Conservation (phyloP, 2,797 vertebrate genomes). For the Catharus ustulatus region DNA sequence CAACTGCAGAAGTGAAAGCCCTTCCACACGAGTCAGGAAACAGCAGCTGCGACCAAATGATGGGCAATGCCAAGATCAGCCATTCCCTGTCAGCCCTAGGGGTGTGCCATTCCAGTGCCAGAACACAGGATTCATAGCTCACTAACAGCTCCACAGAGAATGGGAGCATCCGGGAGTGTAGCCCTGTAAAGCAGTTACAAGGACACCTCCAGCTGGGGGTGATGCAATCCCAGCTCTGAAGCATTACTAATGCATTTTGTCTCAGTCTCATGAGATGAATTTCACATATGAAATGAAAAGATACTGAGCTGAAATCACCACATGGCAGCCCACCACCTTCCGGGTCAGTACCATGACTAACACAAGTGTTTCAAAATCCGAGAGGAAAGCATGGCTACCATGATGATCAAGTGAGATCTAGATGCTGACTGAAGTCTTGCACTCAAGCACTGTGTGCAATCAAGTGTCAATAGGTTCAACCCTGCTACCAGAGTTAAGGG, state of each 20-base stretch:
- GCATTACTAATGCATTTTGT: neutral
- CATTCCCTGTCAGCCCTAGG: neutral
- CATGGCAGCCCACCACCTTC: neutral
- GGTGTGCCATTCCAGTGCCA: neutral
- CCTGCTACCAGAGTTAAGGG: neutral
- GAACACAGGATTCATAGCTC: neutral
- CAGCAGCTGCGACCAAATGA: neutral
- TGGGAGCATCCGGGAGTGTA: neutral
- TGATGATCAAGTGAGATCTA: neutral
- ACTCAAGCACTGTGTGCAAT: neutral
- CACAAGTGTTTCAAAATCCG: neutral
- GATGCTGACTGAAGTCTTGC: neutral
- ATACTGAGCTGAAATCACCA: neutral
- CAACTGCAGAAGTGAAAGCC: neutral
- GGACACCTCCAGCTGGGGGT: neutral
- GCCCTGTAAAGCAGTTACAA: neutral
- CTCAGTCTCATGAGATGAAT: neutral
- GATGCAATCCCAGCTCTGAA: neutral
- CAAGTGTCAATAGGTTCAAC: neutral
- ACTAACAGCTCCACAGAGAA: neutral
- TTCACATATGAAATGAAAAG: neutral
- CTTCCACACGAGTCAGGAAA: neutral
- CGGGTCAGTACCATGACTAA: neutral
- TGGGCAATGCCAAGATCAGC: neutral
- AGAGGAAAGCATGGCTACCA: neutral